Conservation (phyloP, 37 sponge, comb jelly and placozoan species). For the Diacarnus erythraeanus region DNA sequence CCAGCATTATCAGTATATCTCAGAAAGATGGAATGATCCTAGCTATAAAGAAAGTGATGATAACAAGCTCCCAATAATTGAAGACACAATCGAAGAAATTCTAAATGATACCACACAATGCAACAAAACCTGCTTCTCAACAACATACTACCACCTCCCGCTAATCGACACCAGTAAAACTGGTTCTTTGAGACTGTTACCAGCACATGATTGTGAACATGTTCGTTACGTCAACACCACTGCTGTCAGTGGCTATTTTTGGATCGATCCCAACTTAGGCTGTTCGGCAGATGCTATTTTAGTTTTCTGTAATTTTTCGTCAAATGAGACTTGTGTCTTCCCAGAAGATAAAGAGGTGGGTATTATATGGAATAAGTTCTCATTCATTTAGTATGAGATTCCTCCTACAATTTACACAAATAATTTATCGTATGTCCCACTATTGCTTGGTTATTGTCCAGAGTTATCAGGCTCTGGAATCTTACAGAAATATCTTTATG, state of each 20-base stretch:
- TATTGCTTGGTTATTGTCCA: no score
- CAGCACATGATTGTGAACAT: conserved; percentile 57
- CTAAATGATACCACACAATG: background rate
- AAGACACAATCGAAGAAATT: background rate
- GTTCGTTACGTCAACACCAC: conserved; percentile 11
- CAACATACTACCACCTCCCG: background rate
- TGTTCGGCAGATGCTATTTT: conserved; percentile 57
- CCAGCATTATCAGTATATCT: conserved; percentile 1
- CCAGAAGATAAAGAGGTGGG: conserved; percentile 31
- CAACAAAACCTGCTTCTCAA: background rate
- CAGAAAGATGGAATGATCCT: background rate
- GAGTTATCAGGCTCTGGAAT: background rate
- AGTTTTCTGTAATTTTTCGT: conserved; percentile 63
- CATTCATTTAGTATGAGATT: background rate
- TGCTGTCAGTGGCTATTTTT: conserved; percentile 37
- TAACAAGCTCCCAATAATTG: background rate
- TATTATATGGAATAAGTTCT: background rate
- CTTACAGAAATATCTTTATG: background rate
- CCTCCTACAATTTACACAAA: no score
- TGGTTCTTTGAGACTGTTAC: background rate
- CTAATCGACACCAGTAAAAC: background rate
- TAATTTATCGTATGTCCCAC: no score
- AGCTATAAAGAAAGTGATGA: background rate
- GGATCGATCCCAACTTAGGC: conserved; percentile 78
- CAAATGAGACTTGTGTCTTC: conserved; percentile 53